These are phyloP conservation scores for Synanthedon tipuliformis DNA, from an alignment of 2,888 invertebrate species.

Conservation along the genomic window DNA sequence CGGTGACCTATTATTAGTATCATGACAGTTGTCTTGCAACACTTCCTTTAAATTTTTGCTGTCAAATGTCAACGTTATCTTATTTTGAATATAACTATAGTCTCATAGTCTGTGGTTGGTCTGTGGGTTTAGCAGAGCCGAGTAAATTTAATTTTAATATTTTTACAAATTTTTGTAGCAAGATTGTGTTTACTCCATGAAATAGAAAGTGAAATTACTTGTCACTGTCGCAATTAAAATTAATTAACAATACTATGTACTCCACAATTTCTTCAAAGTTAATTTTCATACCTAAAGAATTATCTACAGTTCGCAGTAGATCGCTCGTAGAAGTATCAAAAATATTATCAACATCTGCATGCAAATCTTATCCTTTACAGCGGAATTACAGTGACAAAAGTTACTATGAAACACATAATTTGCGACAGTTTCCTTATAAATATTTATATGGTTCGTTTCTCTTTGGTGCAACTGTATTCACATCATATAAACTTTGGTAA, in stretches of 20 bases:
- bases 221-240: too few species aligned
- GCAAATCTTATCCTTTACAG: conserved; percentile 14
- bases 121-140: too few species aligned
- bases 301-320: conserved; percentile 24
- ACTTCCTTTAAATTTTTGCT: too few species aligned
- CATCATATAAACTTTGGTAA: conserved; percentile 50
- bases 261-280: conserved; percentile 23
- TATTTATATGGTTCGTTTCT: conserved; percentile 39
- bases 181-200: too few species aligned
- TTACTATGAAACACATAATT: conserved; percentile 12
- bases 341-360: conserved; percentile 11
- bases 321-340: conserved; percentile 17
- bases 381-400: conserved; percentile 18
- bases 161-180: too few species aligned
- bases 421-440: conserved; percentile 23
- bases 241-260: conserved; percentile 19
- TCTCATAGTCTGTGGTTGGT: too few species aligned
- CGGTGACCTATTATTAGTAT: too few species aligned
- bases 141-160: too few species aligned
- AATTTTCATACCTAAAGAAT: conserved; percentile 27
- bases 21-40: too few species aligned
- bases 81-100: too few species aligned
- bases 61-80: too few species aligned
- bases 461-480: conserved; percentile 36
- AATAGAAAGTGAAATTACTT: too few species aligned